A percentile compares a stretch with the other conserved stretches of the same genome.
Conservation (phyloP, 2,113 vertebrate species). For the Lichenostomus cassidix region DNA sequence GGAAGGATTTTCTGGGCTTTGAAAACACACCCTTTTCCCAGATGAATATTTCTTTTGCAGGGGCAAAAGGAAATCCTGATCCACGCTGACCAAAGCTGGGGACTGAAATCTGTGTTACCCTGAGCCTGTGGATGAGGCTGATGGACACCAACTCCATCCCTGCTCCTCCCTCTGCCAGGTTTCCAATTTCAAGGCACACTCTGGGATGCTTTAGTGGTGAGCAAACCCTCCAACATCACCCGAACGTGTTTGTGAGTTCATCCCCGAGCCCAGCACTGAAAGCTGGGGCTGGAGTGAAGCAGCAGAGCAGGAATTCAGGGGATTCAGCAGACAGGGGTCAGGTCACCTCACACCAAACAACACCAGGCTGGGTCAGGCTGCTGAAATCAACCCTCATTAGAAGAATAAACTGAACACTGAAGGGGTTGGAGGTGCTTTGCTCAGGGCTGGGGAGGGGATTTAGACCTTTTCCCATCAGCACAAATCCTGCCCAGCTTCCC, state of each 20-base stretch:
- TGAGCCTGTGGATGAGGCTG: neutral
- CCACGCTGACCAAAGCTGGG: neutral
- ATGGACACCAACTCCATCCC: neutral
- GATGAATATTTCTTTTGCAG: neutral
- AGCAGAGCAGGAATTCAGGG: neutral
- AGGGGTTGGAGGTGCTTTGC: neutral
- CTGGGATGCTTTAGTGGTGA: neutral
- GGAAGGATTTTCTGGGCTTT: neutral
- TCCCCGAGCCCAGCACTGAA: neutral
- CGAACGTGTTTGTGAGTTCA: neutral
- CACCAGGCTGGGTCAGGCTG: neutral
- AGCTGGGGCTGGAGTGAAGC: neutral
- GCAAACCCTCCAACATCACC: fast-evolving
- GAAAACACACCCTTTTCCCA: neutral
- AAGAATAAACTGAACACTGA: neutral
- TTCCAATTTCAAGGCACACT: neutral
- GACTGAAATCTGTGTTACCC: neutral
- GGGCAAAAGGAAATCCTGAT: neutral
- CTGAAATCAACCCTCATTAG: neutral
- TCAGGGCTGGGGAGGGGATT: neutral
- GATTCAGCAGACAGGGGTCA: neutral
- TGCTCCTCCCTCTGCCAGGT: neutral
- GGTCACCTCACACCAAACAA: neutral
- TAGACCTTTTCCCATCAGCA: neutral
- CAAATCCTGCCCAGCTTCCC: neutral